Evolutionary conservation across 2,113 vertebrate genomes (phyloP), one percentile per base, ranked within the genome.

Genomic region (Rhinichthys klamathensis): DNA sequence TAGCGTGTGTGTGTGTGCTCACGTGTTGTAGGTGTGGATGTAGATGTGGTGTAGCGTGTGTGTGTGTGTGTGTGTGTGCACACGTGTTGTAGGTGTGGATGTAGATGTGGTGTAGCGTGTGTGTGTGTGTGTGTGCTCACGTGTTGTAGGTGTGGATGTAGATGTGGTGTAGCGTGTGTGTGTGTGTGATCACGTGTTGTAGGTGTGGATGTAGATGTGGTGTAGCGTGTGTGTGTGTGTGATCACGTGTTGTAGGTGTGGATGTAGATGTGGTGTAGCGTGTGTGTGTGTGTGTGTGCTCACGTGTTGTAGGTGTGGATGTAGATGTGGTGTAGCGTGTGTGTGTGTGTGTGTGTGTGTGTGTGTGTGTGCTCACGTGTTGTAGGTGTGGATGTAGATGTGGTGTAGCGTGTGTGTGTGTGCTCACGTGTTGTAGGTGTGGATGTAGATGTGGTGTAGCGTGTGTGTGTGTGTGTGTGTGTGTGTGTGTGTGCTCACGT

Each of bases 21-120:
- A n/a, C n/a, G n/a, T n/a, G n/a, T n/a, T n/a, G n/a, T n/a, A n/a
- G n/a, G n/a, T n/a, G n/a, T n/a, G n/a, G n/a, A n/a, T n/a, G n/a
- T n/a, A n/a, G n/a, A n/a, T n/a, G n/a, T n/a, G n/a, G n/a, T n/a
- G n/a, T n/a, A n/a, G n/a, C n/a, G 30, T 16, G 65, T 74, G 23
- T 46, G 15, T 70, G 27, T 44, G 70, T 7, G 27, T 44, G 65
- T 6, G 63, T 18, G 15, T 9, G 5, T 4, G 93, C 97, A 96
- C 92, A 99, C 97, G 95, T 98, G 91, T 98, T 97, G 92, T 96
- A 98, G 38, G 91, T 94, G 86, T 99, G 97, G 92, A 99, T 98
- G 93, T 99, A 99, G 94, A 99, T 90, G 90, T 97, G 97, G 92
- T 98, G 97, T 58, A 97, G 93, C 11, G 96, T 97, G 91, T 41